Percentiles rank a stretch among this genome's conserved stretches.
phyloP scores from a whole-genome alignment of 2,888 invertebrate genomes.

The Orthosia incerta region DNA sequence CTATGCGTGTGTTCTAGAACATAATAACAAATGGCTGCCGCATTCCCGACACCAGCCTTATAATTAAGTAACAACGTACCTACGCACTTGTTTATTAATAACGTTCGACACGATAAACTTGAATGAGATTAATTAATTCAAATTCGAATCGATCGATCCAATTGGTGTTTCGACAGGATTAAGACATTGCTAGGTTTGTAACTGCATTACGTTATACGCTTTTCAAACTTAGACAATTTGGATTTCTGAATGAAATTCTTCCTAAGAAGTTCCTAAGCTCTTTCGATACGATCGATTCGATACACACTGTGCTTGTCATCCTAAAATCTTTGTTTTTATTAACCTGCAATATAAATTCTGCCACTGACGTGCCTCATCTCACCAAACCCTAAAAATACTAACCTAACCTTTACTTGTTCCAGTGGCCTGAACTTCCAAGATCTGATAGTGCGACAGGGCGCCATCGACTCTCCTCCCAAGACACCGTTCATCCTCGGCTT shows the following conservation, averaged over 20 bases:
- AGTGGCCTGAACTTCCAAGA: conserved; percentile 98
- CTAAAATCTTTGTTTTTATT: background rate
- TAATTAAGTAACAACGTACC: conserved; percentile 61
- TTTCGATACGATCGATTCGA: background rate
- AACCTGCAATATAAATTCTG: background rate
- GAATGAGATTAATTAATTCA: conserved; percentile 54
- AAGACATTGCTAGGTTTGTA: conserved; percentile 20
- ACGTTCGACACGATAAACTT: conserved; percentile 53
- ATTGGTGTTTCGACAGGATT: conserved; percentile 32
- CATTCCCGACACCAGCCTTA: conserved; percentile 81
- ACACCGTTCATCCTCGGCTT: conserved; percentile 97
- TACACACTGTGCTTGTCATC: background rate
- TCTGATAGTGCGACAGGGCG: conserved; percentile 96
- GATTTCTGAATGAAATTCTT: background rate
- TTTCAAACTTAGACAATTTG: background rate
- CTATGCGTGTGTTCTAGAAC: conserved; percentile 79
- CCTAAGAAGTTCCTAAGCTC: background rate
- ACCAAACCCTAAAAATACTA: conserved; percentile 4
- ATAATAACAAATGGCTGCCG: conserved; percentile 85
- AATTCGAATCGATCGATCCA: conserved; percentile 28
- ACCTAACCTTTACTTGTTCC: conserved; percentile 82
- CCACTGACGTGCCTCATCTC: background rate
- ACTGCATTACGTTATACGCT: background rate
- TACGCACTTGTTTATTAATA: conserved; percentile 63
- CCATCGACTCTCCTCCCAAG: conserved; percentile 96